Evolutionary conservation across 1,140 invertebrate species (phyloP), one percentile per base, ranked within the genome.

Genomic region (Halesus radiatus): DNA sequence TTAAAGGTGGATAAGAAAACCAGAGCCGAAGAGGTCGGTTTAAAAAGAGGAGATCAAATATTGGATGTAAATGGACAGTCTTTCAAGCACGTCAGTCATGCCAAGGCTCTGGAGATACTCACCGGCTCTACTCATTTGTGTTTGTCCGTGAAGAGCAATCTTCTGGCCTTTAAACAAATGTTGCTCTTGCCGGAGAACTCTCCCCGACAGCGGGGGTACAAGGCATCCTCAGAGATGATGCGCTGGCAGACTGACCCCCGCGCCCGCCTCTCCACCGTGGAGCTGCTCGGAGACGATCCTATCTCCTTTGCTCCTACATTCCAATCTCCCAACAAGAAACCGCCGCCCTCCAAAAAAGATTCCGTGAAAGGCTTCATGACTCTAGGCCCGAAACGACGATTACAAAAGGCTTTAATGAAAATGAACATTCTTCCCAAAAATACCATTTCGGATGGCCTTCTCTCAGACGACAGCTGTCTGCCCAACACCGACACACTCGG

Each of bases 1-100:
- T 95, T 96, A 13, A 96, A 98, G 90, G 94, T 99, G 20, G 97
- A 98, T 84, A 95, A 95, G 82, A 93, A 93, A 76, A 98, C 97
- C 3, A 98, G 98, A 89, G 97, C 98, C 10, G 96, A 98, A 88
- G 96, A 98, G 85, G 95, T 97, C n/a, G 98, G 98, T 0, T 89
- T 99, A 18, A 98, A 98, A 88, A 91, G 97, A 68, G 98, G 98
- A 1, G 98, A 99, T 91, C 98, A 99, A 90, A 96, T 98, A 80
- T 90, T 99, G 75, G 97, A 99, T 90, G 98, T 99, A 0, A 99
- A 99, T 88, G 97, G 98, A 20, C 96, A 98, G 85, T 98, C 94
- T 84, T 98, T 99, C 88, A 94, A 97, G 85, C 96, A 97, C 87
- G 95, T 99, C 52, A 95, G 93, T 84, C 95, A 97, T 86, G 93